Evolutionary conservation across 2,113 vertebrate species (phyloP), one percentile per base, ranked within the genome.

Genomic region (Eudyptes chrysolophus): DNA sequence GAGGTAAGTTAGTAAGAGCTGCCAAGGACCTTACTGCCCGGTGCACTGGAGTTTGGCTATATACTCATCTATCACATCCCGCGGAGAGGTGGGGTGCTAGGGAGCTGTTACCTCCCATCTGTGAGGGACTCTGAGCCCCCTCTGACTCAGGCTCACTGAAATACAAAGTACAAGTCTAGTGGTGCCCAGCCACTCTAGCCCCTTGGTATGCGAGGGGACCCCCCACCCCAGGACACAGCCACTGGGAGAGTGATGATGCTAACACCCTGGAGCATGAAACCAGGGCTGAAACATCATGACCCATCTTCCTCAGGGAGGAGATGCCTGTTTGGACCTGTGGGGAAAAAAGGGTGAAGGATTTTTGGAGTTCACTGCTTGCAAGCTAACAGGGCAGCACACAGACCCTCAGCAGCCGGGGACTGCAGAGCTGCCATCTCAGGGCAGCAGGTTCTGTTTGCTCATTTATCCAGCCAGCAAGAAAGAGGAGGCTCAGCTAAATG

Each of bases 391-490:
- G 77, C 58, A 87, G 74, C 74, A 92, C 58, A 80, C 0, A 0
- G 65, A 84, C 19, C 27, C 42, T 68, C 25, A 11, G 55, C 69
- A 94, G 51, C 27, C 3, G 2, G 61, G 38, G 75, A 76, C 38
- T 11, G 3, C 70, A 85, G 70, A 92, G 66, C 70, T 90, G 82
- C 57, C 81, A 84, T 30, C 77, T 72, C 82, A 76, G 49, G 54
- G 54, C 77, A 95, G 58, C 76, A 84, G 62, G 36, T 70, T 95
- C 58, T 87, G 58, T 89, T 94, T 92, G 87, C 62, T 86, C 57
- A 51, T 84, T 94, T 76, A 80, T 70, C 70, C 82, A 94, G 92
- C 87, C 92, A 93, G 94, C 79, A 95, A 82, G 57, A 76, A 87
- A 88, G 17, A 65, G 52, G 34, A 57, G 74, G 44, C 40, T 95